phyloP scores from a whole-genome alignment of 2,113 vertebrate species.

The Pontoporia blainvillei region DNA sequence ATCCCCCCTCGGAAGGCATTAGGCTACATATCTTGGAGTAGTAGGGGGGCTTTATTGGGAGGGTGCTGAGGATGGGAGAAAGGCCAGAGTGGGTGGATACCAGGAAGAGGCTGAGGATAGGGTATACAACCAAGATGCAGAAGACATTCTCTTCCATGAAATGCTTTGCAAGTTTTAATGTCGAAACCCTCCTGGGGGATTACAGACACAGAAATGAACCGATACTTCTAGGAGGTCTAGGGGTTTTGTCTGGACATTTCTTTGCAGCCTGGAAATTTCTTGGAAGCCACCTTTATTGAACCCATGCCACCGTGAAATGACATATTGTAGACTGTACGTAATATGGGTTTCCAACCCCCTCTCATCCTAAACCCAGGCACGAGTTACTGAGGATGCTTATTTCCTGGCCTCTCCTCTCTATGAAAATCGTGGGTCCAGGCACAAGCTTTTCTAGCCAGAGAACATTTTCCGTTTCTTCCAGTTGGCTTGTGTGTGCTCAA shows the following conservation, averaged over 20 bases:
- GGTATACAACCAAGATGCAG: not conserved
- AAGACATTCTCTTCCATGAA: not conserved
- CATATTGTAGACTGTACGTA: fast-evolving
- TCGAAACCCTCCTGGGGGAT: too few relatives aligned
- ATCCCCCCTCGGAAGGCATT: not conserved
- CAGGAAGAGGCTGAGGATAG: not conserved
- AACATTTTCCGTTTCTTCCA: not conserved
- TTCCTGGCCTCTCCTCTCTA: not conserved
- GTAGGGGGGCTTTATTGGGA: too few relatives aligned
- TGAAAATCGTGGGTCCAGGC: not conserved
- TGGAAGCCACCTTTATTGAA: not conserved
- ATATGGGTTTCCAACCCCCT: fast-evolving
- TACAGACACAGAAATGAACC: fast-evolving
- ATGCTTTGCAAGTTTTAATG: not conserved
- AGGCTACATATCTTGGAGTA: fast-evolving
- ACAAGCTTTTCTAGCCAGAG: not conserved
- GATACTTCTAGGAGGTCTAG: not conserved
- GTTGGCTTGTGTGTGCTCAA: not conserved
- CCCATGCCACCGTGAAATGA: not conserved
- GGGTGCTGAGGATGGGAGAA: not conserved
- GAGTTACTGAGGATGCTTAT: fast-evolving
- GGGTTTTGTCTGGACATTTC: not conserved
- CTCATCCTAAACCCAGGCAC: not conserved
- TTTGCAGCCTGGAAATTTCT: not conserved
- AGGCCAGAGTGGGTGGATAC: not conserved